A percentile compares a stretch with the other conserved stretches of the same genome.
phyloP scores from a whole-genome alignment of 2,113 vertebrate genomes.

The Gallinago media region DNA sequence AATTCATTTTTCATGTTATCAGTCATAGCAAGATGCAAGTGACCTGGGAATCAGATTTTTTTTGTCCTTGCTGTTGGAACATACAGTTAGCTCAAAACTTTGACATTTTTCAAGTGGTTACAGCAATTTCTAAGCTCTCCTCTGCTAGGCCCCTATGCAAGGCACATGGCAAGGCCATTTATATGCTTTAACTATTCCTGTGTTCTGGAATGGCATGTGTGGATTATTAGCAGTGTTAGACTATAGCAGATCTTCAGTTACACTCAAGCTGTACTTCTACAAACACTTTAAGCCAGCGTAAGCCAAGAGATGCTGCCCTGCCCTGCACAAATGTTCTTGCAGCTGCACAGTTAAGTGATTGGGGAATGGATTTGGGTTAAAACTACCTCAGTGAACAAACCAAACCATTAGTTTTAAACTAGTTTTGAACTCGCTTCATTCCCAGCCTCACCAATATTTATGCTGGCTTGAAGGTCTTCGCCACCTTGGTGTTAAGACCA shows the following conservation, averaged over 20 bases:
- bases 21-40: background rate
- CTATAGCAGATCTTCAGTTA: slow-evolving; percentile 52
- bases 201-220: slow-evolving; percentile 59
- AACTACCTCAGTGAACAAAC: background rate
- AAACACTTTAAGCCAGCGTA: slow-evolving; percentile 42
- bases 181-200: slow-evolving; percentile 48
- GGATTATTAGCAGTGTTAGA: slow-evolving; percentile 41
- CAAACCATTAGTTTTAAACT: background rate
- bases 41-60: background rate
- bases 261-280: slow-evolving; percentile 30
- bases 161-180: slow-evolving; percentile 34
- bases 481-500: background rate
- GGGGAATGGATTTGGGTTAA: background rate
- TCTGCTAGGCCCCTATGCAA: background rate
- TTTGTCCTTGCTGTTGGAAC: background rate
- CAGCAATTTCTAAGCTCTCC: background rate
- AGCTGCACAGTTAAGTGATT: slow-evolving; percentile 36
- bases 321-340: slow-evolving; percentile 58
- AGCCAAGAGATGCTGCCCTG: slow-evolving; percentile 54
- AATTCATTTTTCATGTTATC: background rate
- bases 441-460: background rate
- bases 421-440: background rate
- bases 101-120: background rate
- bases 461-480: background rate
- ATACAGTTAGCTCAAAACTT: background rate